Evolutionary conservation across 2,888 invertebrate genomes (phyloP), one percentile per base, ranked within the genome.

Genomic region (Cheilosia soror): DNA sequence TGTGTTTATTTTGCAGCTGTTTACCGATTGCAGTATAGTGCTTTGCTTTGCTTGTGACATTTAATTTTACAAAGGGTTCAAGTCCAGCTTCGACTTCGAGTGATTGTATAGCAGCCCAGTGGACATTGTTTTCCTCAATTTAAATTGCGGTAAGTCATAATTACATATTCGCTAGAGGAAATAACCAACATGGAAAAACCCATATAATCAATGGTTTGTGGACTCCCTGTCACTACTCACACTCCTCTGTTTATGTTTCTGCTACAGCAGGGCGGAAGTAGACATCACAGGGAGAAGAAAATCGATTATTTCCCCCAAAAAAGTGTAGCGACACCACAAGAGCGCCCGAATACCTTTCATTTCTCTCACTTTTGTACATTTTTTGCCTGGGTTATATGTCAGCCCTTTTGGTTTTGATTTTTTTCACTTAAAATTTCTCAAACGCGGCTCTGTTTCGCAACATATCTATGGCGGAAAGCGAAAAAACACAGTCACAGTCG

Each of bases 211-310:
- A 65, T 66, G 78, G 60, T 49, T 40, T 72, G 68, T 68, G 78
- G 3, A n/a, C 42, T 69, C 42, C 5, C 40, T 42, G 37, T 57
- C 40, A 11, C 29, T 31, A 31, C 33, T 47, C 76, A 40, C 58
- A 58, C 53, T 68, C 58, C 40, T 51, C 29, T 79, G 68, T 66
- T 83, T 73, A 73, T 73, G 79, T 72, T 83, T 62, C 55, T 83
- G 68, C 72, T 72, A 55, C 72, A 58, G 33, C 60, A 78, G 73
- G 63, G 73, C 79, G 83, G 83, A 83, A 83, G 83, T 83, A 83
- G 79, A 79, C 79, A 83, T 73, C 83, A 77, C 78, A 68, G 68
- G 68, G 79, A 83, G 83, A 83, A 79, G 83, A 83, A 83, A 83
- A 83, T 83, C 83, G 83, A 83, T 83, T 82, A 78, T 69, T 82